A percentile compares a stretch with the other conserved stretches of the same genome.
These are phyloP conservation scores for Heliconius erato DNA, from an alignment of 2,888 invertebrate species.

Conservation along the genomic window DNA sequence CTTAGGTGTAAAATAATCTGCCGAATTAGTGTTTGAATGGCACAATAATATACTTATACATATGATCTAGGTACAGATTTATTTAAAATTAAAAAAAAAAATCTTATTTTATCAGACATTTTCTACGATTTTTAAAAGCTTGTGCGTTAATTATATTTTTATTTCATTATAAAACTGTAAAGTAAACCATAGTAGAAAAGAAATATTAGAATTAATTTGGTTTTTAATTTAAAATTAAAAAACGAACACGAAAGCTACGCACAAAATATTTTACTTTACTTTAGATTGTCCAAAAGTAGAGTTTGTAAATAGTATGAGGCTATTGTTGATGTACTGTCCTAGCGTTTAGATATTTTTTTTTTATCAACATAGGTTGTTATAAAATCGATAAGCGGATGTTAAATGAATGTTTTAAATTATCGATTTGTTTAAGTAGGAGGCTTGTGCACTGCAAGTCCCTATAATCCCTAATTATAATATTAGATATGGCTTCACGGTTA, in stretches of 20 bases:
- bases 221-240: neutral
- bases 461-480: slow-evolving; percentile 29
- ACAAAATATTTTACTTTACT: slow-evolving; percentile 17
- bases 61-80: slow-evolving; percentile 46
- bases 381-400: slow-evolving; percentile 43
- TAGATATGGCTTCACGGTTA: slow-evolving; percentile 38
- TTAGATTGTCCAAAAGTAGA: slow-evolving; percentile 30
- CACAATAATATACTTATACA: slow-evolving; percentile 59
- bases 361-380: slow-evolving; percentile 44
- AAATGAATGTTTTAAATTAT: slow-evolving; percentile 42
- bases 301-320: slow-evolving; percentile 33
- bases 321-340: slow-evolving; percentile 30
- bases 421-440: slow-evolving; percentile 39
- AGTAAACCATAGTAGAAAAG: neutral
- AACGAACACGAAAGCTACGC: slow-evolving; percentile 29
- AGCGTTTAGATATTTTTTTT: slow-evolving; percentile 35
- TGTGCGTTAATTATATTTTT: slow-evolving; percentile 21
- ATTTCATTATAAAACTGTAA: neutral
- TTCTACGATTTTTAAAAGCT: slow-evolving; percentile 16
- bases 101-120: slow-evolving; percentile 19
- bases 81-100: slow-evolving; percentile 47
- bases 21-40: slow-evolving; percentile 83
- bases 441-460: slow-evolving; percentile 24
- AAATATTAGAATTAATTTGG: neutral
- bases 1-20: slow-evolving; percentile 72